Conservation (phyloP, 2,888 invertebrate genomes). For the Tubulanus polymorphus region DNA sequence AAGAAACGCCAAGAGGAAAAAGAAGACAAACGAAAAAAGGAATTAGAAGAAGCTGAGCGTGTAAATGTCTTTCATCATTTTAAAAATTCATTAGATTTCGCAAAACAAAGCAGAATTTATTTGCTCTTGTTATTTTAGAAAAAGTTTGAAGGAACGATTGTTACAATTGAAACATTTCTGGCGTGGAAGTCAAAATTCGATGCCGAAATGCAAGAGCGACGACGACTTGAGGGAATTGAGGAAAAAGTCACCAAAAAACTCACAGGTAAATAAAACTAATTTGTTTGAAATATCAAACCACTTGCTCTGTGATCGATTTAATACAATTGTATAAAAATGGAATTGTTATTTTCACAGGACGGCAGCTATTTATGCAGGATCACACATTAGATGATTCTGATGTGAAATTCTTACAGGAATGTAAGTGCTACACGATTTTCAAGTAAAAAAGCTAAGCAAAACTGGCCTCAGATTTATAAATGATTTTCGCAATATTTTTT, state of each 20-base stretch:
- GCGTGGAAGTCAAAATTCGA: constrained; percentile 93
- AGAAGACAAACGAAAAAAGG: constrained; percentile 64
- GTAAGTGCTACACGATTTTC: constrained; percentile 24
- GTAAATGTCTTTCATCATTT: constrained; percentile 53
- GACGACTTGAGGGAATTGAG: constrained; percentile 33
- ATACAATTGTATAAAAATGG: background rate
- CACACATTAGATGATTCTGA: constrained; percentile 93
- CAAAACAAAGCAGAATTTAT: background rate
- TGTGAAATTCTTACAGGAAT: constrained; percentile 89
- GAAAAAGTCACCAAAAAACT: constrained; percentile 68
- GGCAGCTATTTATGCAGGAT: constrained; percentile 89
- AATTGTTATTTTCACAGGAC: constrained; percentile 59
- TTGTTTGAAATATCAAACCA: background rate
- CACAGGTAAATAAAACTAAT: constrained; percentile 57
- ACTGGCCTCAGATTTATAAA: background rate
- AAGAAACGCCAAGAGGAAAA: constrained; percentile 70
- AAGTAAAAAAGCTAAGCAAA: background rate
- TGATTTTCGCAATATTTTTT: background rate
- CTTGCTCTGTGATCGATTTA: background rate
- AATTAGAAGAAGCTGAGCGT: constrained; percentile 82
- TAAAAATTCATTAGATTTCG: background rate
- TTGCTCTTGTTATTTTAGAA: constrained; percentile 60
- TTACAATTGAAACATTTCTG: constrained; percentile 91
- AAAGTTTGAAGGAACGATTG: constrained; percentile 91
- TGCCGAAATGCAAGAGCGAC: constrained; percentile 69